A percentile compares a stretch with the other conserved stretches of the same genome.
Evolutionary conservation across 2,888 invertebrate species (phyloP).

Genomic region (Chaetogeoica ovagalla): DNA sequence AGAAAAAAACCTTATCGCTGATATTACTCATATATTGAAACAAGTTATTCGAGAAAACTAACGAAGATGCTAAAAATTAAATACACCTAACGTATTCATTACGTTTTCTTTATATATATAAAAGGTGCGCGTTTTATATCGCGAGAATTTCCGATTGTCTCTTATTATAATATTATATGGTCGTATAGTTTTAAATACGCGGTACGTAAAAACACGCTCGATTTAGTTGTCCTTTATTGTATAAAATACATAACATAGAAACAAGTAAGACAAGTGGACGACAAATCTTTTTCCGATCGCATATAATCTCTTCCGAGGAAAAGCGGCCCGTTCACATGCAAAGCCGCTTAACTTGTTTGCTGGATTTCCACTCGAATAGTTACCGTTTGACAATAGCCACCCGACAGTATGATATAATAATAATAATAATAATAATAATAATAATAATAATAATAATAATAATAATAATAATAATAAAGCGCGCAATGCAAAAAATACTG

Average conservation of each 20-base stretch:
- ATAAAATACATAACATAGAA: background rate
- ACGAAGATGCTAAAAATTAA: too few relatives aligned
- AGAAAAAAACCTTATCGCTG: too few relatives aligned
- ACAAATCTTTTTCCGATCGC: slow-evolving; percentile 29
- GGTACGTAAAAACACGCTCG: slow-evolving; percentile 13
- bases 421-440: slow-evolving; percentile 9
- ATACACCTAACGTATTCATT: too few relatives aligned
- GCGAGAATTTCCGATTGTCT: too few relatives aligned
- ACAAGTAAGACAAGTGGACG: slow-evolving; percentile 7
- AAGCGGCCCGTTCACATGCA: slow-evolving; percentile 36
- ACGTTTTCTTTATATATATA: too few relatives aligned
- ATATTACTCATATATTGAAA: too few relatives aligned
- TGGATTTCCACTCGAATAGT: slow-evolving; percentile 47
- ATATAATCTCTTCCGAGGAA: slow-evolving; percentile 38
- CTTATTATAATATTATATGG: too few relatives aligned
- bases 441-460: too few relatives aligned
- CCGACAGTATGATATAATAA: slow-evolving; percentile 32
- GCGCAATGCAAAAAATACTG: slow-evolving; percentile 26
- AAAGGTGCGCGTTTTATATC: too few relatives aligned
- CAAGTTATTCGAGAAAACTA: too few relatives aligned
- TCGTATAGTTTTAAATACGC: too few relatives aligned
- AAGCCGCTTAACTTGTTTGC: slow-evolving; percentile 51
- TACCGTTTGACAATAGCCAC: slow-evolving; percentile 46
- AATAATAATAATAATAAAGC: background rate
- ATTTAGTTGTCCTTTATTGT: slow-evolving; percentile 15